phyloP scores from a whole-genome alignment of 2,113 vertebrate genomes.

The Reinhardtius hippoglossoides region DNA sequence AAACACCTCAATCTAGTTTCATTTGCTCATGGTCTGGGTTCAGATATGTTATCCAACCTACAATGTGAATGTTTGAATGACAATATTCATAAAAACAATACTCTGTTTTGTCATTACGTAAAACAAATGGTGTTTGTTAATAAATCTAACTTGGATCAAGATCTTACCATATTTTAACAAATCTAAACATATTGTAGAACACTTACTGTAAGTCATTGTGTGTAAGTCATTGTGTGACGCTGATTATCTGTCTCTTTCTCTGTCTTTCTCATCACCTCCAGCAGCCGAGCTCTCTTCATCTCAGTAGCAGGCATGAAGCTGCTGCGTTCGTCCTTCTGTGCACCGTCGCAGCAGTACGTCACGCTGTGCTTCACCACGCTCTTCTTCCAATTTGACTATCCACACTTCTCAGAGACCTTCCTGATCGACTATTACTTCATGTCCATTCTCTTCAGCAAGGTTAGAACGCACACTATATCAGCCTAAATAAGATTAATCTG shows the following conservation, averaged over 20 bases:
- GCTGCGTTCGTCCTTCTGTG: conserved; percentile 89
- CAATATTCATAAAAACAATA: not conserved
- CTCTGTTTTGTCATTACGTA: not conserved
- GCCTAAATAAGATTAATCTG: not conserved
- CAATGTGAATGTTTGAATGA: not conserved
- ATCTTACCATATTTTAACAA: not conserved
- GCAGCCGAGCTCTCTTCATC: conserved; percentile 89
- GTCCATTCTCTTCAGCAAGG: conserved; percentile 94
- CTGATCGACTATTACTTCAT: conserved; percentile 92
- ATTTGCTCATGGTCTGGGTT: no score
- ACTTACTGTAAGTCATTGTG: not conserved
- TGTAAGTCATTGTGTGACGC: not conserved
- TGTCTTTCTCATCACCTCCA: conserved; percentile 42
- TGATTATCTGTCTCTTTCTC: not conserved
- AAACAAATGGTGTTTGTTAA: not conserved
- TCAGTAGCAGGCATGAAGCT: conserved; percentile 92
- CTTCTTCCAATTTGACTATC: conserved; percentile 93
- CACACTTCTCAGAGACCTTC: conserved; percentile 90
- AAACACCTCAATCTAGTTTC: not conserved
- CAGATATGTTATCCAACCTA: no score
- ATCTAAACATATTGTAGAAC: not conserved
- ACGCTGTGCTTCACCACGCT: conserved; percentile 91
- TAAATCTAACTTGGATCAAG: not conserved
- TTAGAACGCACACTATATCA: conserved; percentile 31
- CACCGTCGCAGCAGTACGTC: conserved; percentile 89